Base-by-base conservation (phyloP, 2,797 vertebrate genomes). In the Pseudochaenichthys georgianus region DNA sequence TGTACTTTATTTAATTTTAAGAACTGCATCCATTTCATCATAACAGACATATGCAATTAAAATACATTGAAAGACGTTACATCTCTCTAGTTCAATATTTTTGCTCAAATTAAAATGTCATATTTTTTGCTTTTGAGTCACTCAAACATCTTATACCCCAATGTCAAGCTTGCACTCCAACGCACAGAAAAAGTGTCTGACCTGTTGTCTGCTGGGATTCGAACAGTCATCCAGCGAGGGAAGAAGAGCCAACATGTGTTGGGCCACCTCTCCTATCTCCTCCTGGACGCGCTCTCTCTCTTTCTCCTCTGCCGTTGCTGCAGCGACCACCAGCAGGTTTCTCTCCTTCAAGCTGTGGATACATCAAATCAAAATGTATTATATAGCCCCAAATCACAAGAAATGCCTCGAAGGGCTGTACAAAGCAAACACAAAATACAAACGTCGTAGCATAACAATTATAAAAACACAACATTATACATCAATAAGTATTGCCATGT, bases 331-430 rank as follows among this genome's bases (percentile, higher is more conserved):
- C 80, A 75, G 80, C 75, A 72, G 70, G 67, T 90, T 91, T 67
- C 28, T 88, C 77, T 93, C 90, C 48, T 80, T 88, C 57, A 94
- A 76, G 71, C 93, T 94, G 86, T 41, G 53, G 55, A 61, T 13
- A 74, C 70, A 28, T 28, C 4, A 28, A 28, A 28, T 28, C 28
- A 28, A 28, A 28, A 28, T 5, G 4, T 28, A 28, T 28, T 28
- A 28, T 28, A 28, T 28, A 28, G 28, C 28, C 28, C 28, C 28
- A 28, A 28, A 28, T 28, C 28, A 28, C 28, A 28, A 28, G 28
- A 28, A 28, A 28, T 28, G 28, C 4, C 28, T 28, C 28, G 4
- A 28, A 28, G 28, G 28, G 28, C 28, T 28, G 28, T 28, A 28
- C 28, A 28, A 28, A 28, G 28, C 28, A 28, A 28, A 28, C 28